Evolutionary conservation across 2,797 vertebrate genomes (phyloP), one percentile per base, ranked within the genome.

Genomic region (Cossypha heuglini): DNA sequence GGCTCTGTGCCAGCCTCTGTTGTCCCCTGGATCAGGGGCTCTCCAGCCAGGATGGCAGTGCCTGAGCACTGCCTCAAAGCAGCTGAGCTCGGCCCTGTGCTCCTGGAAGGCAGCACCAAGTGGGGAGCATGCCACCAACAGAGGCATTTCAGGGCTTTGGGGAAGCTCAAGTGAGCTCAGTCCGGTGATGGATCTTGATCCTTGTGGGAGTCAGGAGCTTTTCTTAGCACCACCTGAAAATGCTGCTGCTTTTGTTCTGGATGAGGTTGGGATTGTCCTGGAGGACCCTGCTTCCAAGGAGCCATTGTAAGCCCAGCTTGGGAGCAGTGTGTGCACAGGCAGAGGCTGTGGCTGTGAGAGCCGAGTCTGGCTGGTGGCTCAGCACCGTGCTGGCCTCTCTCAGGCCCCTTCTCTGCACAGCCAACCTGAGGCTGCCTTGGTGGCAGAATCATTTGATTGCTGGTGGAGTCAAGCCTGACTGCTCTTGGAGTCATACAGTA

Each of bases 311-410:
- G 19, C 10, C 63, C 33, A 13, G 26, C 46, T 11, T 49, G 67
- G 61, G 63, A 61, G 58, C 85, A 2, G 25, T 0, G 38, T 2
- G 6, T 9, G 17, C 11, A 5, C 20, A 26, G 22, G 25, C 13
- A 10, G 1, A 6, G 69, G 49, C 42, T 0, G 0, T 5, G 1
- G 21, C 1, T 6, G 37, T 0, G 1, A 14, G 48, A 20, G n/a
- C 72, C 0, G 0, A 5, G 40, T 25, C 28, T 28, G 79, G 79
- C 33, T 0, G 0, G 43, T 0, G 4, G 43, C 95, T 77, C 28
- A 0, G 19, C 0, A 0, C 4, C 0, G 7, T 17, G 52, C 28
- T 86, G 81, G 74, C 61, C 28, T 37, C 10, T 1, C 0, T 1
- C 33, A 13, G 74, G 38, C 35, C 35, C 54, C 37, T 71, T 33